Conservation (phyloP, 2,888 invertebrate species). For the Synanthedon andrenaeformis region DNA sequence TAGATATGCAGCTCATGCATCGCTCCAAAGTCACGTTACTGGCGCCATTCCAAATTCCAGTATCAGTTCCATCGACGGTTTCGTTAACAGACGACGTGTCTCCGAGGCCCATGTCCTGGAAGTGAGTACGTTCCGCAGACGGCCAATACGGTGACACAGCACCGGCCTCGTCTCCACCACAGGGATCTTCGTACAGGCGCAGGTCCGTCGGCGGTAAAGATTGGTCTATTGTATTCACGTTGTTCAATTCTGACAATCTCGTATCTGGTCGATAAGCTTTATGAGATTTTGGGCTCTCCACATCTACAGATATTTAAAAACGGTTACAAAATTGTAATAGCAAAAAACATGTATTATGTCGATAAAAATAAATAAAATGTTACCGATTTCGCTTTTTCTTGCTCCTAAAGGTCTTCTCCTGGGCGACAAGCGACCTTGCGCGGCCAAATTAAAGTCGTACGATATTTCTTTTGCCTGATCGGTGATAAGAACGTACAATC, state of each 20-base stretch:
- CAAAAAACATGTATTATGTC: background rate
- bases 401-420: constrained; percentile 55
- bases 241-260: constrained; percentile 65
- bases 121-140: constrained; percentile 62
- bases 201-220: constrained; percentile 48
- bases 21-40: constrained; percentile 59
- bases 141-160: constrained; percentile 75
- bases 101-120: constrained; percentile 58
- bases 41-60: constrained; percentile 7
- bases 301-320: constrained; percentile 15
- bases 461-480: constrained; percentile 83
- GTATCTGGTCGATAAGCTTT: constrained; percentile 57
- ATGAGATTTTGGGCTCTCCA: constrained; percentile 37
- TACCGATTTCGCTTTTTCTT: constrained; percentile 23
- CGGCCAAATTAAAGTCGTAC: constrained; percentile 75
- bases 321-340: background rate
- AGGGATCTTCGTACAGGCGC: constrained; percentile 40
- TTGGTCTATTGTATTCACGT: constrained; percentile 58
- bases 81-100: constrained; percentile 46
- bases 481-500: constrained; percentile 80
- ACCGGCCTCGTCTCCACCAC: constrained; percentile 41
- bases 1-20: constrained; percentile 84
- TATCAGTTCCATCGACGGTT: constrained; percentile 7
- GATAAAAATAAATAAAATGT: background rate
- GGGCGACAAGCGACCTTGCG: constrained; percentile 76